phyloP scores from a whole-genome alignment of 2,797 vertebrate genomes.

The Sebastes diaconus region DNA sequence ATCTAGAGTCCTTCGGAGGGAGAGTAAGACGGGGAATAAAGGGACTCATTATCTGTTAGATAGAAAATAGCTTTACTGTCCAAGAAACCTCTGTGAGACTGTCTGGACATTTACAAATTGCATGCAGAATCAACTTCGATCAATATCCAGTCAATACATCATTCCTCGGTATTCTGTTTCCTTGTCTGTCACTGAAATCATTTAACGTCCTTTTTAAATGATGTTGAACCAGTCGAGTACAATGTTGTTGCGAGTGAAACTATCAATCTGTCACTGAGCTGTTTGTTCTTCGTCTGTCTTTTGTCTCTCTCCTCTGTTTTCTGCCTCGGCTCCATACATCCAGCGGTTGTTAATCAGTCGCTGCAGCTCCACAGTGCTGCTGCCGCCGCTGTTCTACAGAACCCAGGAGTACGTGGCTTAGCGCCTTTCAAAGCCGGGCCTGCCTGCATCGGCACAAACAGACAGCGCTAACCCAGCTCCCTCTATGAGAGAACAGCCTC shows the following conservation, averaged over 20 bases:
- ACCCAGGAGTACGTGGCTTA: constrained; percentile 53
- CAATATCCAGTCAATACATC: not conserved
- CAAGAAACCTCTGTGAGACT: not conserved
- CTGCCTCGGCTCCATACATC: constrained; percentile 19
- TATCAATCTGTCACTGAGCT: constrained; percentile 35
- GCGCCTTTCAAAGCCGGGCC: constrained; percentile 67
- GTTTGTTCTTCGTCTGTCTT: constrained; percentile 38
- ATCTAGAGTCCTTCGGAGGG: constrained; percentile 7
- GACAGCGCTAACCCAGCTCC: constrained; percentile 44
- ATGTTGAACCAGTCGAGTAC: constrained; percentile 8
- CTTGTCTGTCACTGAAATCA: constrained; percentile 14
- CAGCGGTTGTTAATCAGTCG: constrained; percentile 42
- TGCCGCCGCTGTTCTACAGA: constrained; percentile 19
- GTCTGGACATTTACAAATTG: not conserved
- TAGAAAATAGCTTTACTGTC: not conserved
- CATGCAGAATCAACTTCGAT: constrained; percentile 1
- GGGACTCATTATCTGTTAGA: not conserved
- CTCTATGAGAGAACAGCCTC: constrained; percentile 39
- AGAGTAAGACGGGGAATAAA: not conserved
- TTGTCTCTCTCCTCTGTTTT: constrained; percentile 29
- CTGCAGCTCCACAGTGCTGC: constrained; percentile 24
- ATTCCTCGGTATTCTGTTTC: not conserved
- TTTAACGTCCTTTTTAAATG: constrained; percentile 10
- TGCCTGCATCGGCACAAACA: constrained; percentile 78
- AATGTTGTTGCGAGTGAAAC: constrained; percentile 1